Base-by-base conservation (phyloP, 1,140 invertebrate species). In the Trypoxylus dichotomus region DNA sequence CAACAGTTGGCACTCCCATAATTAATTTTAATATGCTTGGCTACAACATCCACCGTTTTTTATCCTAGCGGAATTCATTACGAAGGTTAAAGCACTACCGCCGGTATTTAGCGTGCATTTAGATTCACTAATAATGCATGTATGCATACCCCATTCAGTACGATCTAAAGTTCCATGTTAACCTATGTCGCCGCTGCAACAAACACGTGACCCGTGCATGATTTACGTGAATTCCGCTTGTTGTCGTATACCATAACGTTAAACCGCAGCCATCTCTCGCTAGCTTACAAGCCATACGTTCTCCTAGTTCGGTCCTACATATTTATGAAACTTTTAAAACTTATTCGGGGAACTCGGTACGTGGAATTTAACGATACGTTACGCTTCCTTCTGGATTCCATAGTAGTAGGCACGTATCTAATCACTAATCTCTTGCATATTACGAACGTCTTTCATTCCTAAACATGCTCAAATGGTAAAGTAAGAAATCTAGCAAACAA, bases 311-410 rank as follows among this genome's bases (percentile, higher is more conserved):
- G 24, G 25, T 68, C 21, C 60, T 24, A 8, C 21, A 24, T 68
- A 68, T 68, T 68, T 68, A 68, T 24, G 60, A 24, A 68, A 68
- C 60, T 68, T 68, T 27, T 29, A 29, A 58, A 68, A 54, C 47
- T 68, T 68, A 68, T 29, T 13, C 27, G 24, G 27, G 27, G 60
- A 68, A 68, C 47, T n/a, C 47, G 7, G 47, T 68, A 24, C 11
- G 19, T 13, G 60, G 60, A 68, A 68, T 68, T 68, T 27, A 8
- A 27, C 7, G 60, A 68, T 68, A 68, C 25, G 60, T 15, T 68
- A 68, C 19, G 11, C 47, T 21, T 68, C 19, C 21, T 68, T 24
- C 8, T 10, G 21, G 24, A 68, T 68, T 68, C 60, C 27, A 7
- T 7, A 68, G 60, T 15, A 19, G 5, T 54, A 54, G 47, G n/a